A percentile compares a stretch with the other conserved stretches of the same genome.
Evolutionary conservation across 2,888 invertebrate genomes (phyloP).

Genomic region (Cartodere bifasciata): DNA sequence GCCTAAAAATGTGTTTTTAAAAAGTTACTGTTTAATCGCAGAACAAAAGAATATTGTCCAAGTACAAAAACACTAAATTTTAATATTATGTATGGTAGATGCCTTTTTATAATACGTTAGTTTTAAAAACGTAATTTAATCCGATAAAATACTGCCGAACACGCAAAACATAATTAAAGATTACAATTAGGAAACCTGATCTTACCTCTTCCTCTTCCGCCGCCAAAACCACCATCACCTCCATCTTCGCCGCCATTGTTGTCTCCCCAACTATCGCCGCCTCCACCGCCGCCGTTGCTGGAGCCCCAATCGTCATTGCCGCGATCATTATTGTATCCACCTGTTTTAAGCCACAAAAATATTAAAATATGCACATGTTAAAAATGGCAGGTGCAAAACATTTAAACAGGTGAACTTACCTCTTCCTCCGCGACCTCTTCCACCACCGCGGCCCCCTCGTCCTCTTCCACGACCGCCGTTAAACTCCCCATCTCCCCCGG

Average conservation of each 20-base stretch:
- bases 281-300: slow-evolving; percentile 13
- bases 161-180: slow-evolving; percentile 8
- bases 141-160: slow-evolving; percentile 7
- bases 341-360: slow-evolving; percentile 8
- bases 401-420: slow-evolving; percentile 1
- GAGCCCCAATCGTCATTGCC: slow-evolving; percentile 7
- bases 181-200: too few relatives aligned
- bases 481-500: slow-evolving; percentile 10
- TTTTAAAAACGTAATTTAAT: too few relatives aligned
- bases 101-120: too few relatives aligned
- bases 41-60: too few relatives aligned
- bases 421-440: slow-evolving; percentile 18
- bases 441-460: slow-evolving; percentile 32
- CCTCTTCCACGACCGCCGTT: slow-evolving; percentile 17
- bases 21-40: too few relatives aligned
- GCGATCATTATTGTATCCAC: slow-evolving; percentile 3
- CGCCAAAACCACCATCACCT: slow-evolving; percentile 12
- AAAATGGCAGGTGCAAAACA: neutral
- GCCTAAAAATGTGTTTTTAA: too few relatives aligned
- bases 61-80: too few relatives aligned
- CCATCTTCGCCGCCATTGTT: slow-evolving; percentile 15
- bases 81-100: too few relatives aligned
- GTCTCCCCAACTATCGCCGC: slow-evolving; percentile 17
- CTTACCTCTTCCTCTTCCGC: slow-evolving; percentile 11
- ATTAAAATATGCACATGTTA: slow-evolving; percentile 1